These are phyloP conservation scores for Calidris pygmaea DNA, from an alignment of 2,113 vertebrate genomes.

Conservation along the genomic window DNA sequence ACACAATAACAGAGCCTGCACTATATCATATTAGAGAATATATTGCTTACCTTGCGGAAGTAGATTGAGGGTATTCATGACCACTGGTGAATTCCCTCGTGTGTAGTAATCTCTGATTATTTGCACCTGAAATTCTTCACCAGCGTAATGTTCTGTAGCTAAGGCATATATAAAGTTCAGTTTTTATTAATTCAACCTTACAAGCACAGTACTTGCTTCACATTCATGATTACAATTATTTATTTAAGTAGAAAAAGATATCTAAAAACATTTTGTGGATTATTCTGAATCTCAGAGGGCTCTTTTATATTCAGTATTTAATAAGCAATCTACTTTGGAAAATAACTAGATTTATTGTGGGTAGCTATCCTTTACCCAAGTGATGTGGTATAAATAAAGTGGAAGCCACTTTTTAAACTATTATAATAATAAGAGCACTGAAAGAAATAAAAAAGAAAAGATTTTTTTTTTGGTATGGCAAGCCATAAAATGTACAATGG, in stretches of 20 bases:
- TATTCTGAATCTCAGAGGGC: conserved; percentile 49
- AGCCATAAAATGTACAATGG: conserved; percentile 60
- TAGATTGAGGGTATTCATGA: conserved; percentile 45
- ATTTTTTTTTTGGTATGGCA: neutral
- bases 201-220: conserved; percentile 52
- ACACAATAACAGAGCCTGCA: neutral
- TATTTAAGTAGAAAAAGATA: conserved; percentile 64
- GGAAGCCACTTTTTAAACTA: conserved; percentile 53
- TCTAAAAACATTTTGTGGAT: conserved; percentile 56
- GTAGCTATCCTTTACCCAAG: conserved; percentile 35
- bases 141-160: conserved; percentile 54
- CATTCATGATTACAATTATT: conserved; percentile 63
- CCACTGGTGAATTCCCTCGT: conserved; percentile 15
- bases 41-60: conserved; percentile 19
- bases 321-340: conserved; percentile 55
- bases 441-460: conserved; percentile 43
- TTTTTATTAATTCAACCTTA: conserved; percentile 74
- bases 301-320: conserved; percentile 45
- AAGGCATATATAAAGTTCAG: conserved; percentile 54
- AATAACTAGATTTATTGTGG: conserved; percentile 60
- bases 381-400: conserved; percentile 57
- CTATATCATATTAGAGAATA: neutral
- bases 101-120: conserved; percentile 52
- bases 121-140: conserved; percentile 64
- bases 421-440: conserved; percentile 58